Base-by-base conservation (phyloP, 2,113 vertebrate species). In the Apeltes quadracus region DNA sequence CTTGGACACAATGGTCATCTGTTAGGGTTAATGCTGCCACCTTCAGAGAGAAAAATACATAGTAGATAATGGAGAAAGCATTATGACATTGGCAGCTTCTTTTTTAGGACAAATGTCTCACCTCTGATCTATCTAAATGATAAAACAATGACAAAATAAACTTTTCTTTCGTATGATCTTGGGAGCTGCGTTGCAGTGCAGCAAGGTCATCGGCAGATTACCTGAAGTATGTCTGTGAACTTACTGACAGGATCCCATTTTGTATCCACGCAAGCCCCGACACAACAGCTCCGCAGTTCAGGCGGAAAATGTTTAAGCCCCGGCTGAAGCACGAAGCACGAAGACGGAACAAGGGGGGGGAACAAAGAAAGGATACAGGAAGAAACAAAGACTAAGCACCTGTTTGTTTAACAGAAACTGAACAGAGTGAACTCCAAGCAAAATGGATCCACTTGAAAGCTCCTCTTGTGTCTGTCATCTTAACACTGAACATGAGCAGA, bases 1-100 rank as follows among this genome's bases (percentile, higher is more conserved):
- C 39, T 65, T 48, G 39, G n/a, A 63, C 7, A 32, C 41, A 34
- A 18, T 32, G 29, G 23, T 25, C 9, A 50, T 58, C 14, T 41
- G 53, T 48, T 77, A 74, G 25, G 32, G 46, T 69, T 54, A 29
- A 29, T 32, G 23, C 39, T 72, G 64, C 50, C 50, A 34, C 27
- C 23, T 16, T 22, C 25, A 25, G 51, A 59, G 10, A 48, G 7
- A n/a, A 44, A 64, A 57, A 29, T 9, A 54, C 51, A 59, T 1
- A 38, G 36, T 38, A 25, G 86, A 86, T 79, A 5, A 83, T 66
- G 84, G 11, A 79, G 61, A 34, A 82, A 71, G 23, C 10, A 41
- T 20, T 10, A 2, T 38, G 27, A 32, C 27, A 25, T 48, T 41
- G 1, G 1, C 46, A 61, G 15, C 68, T 57, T 51, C 14, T n/a